A percentile compares a stretch with the other conserved stretches of the same genome.
Conservation (phyloP, 2,797 vertebrate genomes). For the Channallabes apus region DNA sequence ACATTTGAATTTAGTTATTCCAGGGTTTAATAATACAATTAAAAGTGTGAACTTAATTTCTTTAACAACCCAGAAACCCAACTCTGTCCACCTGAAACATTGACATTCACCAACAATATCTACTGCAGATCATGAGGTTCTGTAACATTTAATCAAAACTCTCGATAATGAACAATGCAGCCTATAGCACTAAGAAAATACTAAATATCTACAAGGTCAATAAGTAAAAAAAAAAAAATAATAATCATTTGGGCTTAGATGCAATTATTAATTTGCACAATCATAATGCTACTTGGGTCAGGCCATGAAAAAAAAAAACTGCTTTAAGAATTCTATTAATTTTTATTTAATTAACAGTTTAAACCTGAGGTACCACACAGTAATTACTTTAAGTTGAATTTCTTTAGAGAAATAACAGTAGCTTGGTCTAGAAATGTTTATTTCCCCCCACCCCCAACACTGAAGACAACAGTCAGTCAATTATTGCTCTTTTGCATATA, state of each 20-base stretch:
- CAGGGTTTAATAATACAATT: too few relatives aligned
- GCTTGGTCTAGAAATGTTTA: not conserved
- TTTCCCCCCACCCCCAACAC: slow-evolving; percentile 63
- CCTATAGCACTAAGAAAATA: too few relatives aligned
- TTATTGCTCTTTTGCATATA: slow-evolving; percentile 61
- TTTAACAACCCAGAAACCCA: not conserved
- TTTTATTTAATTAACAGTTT: not conserved
- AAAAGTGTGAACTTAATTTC: not conserved
- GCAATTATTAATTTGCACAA: too few relatives aligned
- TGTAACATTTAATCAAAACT: not conserved
- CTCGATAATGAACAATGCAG: not conserved
- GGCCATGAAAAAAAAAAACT: not conserved
- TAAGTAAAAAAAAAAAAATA: too few relatives aligned
- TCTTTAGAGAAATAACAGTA: not conserved
- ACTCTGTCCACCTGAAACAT: not conserved
- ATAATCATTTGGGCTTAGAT: too few relatives aligned
- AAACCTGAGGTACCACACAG: not conserved
- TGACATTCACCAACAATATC: not conserved
- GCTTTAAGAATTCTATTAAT: not conserved
- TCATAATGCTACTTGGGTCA: not conserved
- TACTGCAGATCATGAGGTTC: not conserved
- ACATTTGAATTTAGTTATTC: too few relatives aligned
- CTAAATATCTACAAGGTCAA: too few relatives aligned
- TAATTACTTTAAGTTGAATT: not conserved
- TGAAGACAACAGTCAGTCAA: slow-evolving; percentile 67